Evolutionary conservation across 2,113 vertebrate species (phyloP).

Genomic region (Lontra canadensis): DNA sequence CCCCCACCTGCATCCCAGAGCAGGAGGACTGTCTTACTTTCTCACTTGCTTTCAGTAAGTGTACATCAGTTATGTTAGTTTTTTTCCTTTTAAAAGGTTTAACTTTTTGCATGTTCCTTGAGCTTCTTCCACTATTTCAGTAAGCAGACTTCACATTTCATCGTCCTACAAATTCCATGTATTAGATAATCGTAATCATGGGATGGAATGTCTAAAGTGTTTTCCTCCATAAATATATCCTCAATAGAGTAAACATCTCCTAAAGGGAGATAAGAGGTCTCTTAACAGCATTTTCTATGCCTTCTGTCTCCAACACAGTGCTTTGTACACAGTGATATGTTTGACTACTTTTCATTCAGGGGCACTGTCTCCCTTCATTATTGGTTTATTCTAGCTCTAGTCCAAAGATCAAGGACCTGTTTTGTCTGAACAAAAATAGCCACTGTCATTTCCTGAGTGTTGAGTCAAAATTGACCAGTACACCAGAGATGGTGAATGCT

Average conservation of each 20-base stretch:
- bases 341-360: not conserved
- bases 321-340: not conserved
- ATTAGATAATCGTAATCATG: not conserved
- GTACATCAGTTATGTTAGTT: not conserved
- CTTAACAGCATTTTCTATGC: not conserved
- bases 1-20: not conserved
- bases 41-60: not conserved
- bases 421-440: not conserved
- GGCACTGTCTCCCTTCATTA: not conserved
- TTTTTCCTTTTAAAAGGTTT: not conserved
- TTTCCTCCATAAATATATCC: not conserved
- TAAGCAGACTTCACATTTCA: not conserved
- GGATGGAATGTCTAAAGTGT: not conserved
- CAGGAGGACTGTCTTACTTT: not conserved
- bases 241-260: not conserved
- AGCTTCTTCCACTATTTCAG: not conserved
- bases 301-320: not conserved
- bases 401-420: not conserved
- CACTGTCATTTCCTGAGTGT: not conserved
- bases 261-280: not conserved
- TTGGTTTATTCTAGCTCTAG: not conserved
- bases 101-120: not conserved
- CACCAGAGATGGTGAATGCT: not conserved
- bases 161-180: not conserved
- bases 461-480: not conserved